These are phyloP conservation scores for Callorhinus ursinus DNA, from an alignment of 2,113 vertebrate genomes.

Conservation along the genomic window DNA sequence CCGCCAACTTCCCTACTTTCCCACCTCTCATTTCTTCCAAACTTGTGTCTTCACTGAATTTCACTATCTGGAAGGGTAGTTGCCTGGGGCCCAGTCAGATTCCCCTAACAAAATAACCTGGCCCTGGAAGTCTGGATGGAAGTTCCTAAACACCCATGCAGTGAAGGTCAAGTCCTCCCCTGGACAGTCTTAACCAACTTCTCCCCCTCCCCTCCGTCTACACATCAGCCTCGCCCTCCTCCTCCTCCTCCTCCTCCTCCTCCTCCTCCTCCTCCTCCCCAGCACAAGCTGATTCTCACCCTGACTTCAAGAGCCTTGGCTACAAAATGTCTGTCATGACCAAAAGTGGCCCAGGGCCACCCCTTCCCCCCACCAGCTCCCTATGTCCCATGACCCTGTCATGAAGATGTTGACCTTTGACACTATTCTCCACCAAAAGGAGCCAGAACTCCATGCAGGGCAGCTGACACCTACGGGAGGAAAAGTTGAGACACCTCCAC, in stretches of 20 bases:
- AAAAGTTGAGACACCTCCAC: not conserved
- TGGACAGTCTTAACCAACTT: not conserved
- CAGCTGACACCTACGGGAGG: not conserved
- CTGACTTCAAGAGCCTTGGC: not conserved
- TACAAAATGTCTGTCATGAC: not conserved
- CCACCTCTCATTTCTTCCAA: not conserved
- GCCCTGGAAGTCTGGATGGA: not conserved
- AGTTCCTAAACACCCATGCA: not conserved
- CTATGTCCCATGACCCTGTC: accelerated
- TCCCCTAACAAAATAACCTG: not conserved
- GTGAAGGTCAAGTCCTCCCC: not conserved
- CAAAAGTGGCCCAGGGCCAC: not conserved
- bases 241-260: too few species aligned
- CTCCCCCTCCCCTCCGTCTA: not conserved
- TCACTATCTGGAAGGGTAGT: not conserved
- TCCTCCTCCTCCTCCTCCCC: not conserved
- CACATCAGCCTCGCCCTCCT: not conserved
- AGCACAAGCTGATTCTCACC: not conserved
- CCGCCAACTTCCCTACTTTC: not conserved
- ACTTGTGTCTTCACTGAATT: not conserved
- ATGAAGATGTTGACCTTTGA: not conserved
- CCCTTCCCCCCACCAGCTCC: not conserved
- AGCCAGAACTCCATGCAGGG: not conserved
- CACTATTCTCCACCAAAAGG: not conserved
- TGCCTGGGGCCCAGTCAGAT: too few species aligned